Evolutionary conservation across 2,888 invertebrate genomes (phyloP).

Genomic region (Carpatolechia fugitivella): DNA sequence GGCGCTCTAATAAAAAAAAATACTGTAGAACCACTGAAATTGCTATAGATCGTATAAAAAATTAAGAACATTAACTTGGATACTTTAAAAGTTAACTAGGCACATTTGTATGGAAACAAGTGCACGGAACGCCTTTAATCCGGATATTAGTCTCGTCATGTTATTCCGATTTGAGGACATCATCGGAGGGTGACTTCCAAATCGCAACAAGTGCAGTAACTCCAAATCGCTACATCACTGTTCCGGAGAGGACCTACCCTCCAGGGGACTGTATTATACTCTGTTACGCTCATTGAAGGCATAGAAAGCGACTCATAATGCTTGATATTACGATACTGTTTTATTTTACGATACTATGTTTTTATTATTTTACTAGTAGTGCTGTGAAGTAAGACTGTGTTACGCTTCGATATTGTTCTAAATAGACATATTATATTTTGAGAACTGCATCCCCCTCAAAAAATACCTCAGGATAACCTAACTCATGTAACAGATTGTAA

Average conservation of each 20-base stretch:
- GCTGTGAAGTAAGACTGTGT: too few species aligned
- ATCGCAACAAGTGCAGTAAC: conserved; percentile 70
- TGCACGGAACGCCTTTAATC: conserved; percentile 52
- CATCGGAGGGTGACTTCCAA: conserved; percentile 30
- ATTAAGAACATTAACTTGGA: too few species aligned
- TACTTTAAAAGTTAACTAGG: too few species aligned
- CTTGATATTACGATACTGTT: conserved; percentile 48
- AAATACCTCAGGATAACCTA: too few species aligned
- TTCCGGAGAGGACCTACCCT: conserved; percentile 59
- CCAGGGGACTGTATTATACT: conserved; percentile 49
- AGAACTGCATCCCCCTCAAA: too few species aligned
- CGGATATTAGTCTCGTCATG: conserved; percentile 58
- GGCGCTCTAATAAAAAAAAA: too few species aligned
- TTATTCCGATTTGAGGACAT: conserved; percentile 32
- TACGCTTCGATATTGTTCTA: too few species aligned
- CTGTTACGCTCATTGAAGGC: conserved; percentile 42
- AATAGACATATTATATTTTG: too few species aligned
- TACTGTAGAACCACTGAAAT: too few species aligned
- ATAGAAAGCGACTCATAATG: conserved; percentile 30
- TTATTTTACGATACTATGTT: not conserved
- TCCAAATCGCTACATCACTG: conserved; percentile 66
- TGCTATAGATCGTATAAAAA: too few species aligned
- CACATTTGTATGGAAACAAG: conserved; percentile 31
- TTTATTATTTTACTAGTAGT: too few species aligned
- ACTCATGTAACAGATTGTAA: too few species aligned